phyloP scores from a whole-genome alignment of 2,113 vertebrate genomes.

The Malurus elegans region DNA sequence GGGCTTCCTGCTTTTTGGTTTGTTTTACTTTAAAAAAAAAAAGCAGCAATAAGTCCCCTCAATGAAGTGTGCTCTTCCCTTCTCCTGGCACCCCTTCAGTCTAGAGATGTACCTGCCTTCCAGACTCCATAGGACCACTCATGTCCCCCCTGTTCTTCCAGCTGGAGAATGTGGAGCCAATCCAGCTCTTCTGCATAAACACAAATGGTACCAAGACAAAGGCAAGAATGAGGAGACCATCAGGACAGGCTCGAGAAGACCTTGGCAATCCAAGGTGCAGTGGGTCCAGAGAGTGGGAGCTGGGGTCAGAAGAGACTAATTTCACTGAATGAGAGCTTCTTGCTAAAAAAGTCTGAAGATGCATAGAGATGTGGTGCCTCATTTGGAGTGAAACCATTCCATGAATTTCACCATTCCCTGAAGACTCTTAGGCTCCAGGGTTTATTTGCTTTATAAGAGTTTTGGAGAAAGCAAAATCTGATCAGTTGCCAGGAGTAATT shows the following conservation, averaged over 20 bases:
- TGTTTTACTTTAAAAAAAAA: not conserved
- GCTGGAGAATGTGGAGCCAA: not conserved
- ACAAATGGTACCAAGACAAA: not conserved
- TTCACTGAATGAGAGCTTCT: not conserved
- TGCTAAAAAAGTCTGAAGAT: not conserved
- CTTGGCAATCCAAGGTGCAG: not conserved
- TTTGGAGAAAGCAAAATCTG: slow-evolving; percentile 15
- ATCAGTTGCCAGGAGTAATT: slow-evolving; percentile 27
- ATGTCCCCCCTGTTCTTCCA: not conserved
- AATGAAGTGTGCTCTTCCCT: not conserved
- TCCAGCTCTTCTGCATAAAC: not conserved
- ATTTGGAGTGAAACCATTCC: not conserved
- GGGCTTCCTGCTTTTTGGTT: not conserved
- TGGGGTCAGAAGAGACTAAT: not conserved
- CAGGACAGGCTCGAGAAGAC: not conserved
- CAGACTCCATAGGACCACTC: not conserved
- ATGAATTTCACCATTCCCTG: slow-evolving; percentile 25
- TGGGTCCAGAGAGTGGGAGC: not conserved
- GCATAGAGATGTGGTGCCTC: not conserved
- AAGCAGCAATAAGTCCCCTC: not conserved
- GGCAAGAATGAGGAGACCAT: not conserved
- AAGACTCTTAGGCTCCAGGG: slow-evolving; percentile 9
- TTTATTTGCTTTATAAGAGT: slow-evolving; percentile 26
- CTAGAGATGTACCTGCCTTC: not conserved
- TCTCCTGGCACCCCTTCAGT: not conserved